Conservation (phyloP, 2,888 invertebrate genomes). For the Dichetophora obliterata region DNA sequence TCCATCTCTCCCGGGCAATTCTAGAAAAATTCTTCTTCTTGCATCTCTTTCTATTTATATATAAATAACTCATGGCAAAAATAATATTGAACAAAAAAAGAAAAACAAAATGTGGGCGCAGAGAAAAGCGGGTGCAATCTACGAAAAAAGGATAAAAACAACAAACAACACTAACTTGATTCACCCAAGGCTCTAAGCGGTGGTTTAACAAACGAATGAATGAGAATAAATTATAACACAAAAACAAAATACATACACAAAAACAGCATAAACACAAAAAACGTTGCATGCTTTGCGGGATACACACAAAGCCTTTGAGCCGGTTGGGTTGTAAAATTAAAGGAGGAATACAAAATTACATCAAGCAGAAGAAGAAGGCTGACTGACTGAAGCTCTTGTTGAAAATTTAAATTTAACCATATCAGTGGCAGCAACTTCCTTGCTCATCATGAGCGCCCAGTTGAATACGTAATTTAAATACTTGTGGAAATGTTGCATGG, state of each 20-base stretch:
- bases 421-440: not conserved
- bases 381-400: too few species aligned
- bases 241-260: not conserved
- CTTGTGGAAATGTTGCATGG: constrained; percentile 42
- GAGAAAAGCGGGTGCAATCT: not conserved
- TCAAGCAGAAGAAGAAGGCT: too few species aligned
- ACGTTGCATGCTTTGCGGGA: not conserved
- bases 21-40: not conserved
- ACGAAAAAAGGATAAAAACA: not conserved
- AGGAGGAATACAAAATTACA: too few species aligned
- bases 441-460: constrained; percentile 49
- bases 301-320: not conserved
- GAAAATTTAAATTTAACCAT: too few species aligned
- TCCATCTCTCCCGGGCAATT: not conserved
- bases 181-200: constrained; percentile 2
- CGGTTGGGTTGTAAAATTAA: not conserved
- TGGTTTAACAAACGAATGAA: constrained; percentile 12
- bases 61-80: not conserved
- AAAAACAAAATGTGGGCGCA: not conserved
- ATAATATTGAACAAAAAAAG: too few species aligned
- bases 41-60: not conserved
- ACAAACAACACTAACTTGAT: not conserved
- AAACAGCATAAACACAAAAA: not conserved
- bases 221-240: not conserved
- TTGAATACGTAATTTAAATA: constrained; percentile 55